Base-by-base conservation (phyloP, 2,113 vertebrate genomes). In the Prunella himalayana region DNA sequence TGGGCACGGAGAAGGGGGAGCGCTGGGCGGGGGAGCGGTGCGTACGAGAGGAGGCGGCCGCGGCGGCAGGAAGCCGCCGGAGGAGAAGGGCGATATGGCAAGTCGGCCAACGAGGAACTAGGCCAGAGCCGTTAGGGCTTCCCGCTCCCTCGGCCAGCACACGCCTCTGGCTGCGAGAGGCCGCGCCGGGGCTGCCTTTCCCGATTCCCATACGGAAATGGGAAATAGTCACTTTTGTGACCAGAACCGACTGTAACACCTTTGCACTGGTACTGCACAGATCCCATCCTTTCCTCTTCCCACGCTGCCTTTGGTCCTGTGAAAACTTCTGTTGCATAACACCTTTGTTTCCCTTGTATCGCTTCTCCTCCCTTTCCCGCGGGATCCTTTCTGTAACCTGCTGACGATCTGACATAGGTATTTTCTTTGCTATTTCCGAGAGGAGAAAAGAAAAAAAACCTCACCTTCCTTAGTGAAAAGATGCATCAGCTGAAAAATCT, bases 161-260 rank as follows among this genome's bases (percentile, higher is more conserved):
- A 0, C 24, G 10, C 37, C 2, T 24, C 22, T 3, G 68, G 37
- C n/a, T 35, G 33, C 18, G 16, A 7, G 30, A 17, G 31, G 39
- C 33, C 28, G 35, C 59, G 14, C n/a, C 9, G 27, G 57, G n/a
- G 33, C 27, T 12, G 60, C 31, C 75, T 0, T 4, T 3, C 14
- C 13, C 9, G 0, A 1, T 11, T 20, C 20, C 54, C n/a, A 0
- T 7, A 5, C 5, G 3, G n/a, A 65, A 18, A n/a, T n/a, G n/a
- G n/a, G n/a, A n/a, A n/a, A n/a, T n/a, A n/a, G n/a, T 1, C 17
- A 0, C 5, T 8, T 20, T 2, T 19, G 35, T 10, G 16, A 23
- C 5, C 37, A 7, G 45, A 35, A 11, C 28, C 4, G 15, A 3
- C 51, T 7, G 69, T 19, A 45, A 6, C 53, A 9, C 37, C 0